These are phyloP conservation scores for Setophaga petechia DNA, from an alignment of 2,113 vertebrate genomes.

Conservation along the genomic window DNA sequence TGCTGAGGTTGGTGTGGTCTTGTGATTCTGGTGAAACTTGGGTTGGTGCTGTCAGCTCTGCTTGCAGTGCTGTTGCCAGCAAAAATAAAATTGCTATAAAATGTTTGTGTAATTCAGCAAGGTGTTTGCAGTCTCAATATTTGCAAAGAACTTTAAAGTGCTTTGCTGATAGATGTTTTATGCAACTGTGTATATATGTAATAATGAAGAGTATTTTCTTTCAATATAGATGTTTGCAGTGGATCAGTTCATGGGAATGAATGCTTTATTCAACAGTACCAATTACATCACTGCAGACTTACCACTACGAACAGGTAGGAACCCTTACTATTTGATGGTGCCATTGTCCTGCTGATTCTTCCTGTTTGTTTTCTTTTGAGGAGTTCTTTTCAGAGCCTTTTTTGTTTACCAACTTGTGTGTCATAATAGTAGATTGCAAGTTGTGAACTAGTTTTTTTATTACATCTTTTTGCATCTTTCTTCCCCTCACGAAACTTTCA, in stretches of 20 bases:
- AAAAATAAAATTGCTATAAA: not conserved
- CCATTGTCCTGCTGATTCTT: not conserved
- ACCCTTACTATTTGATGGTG: not conserved
- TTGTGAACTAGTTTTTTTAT: not conserved
- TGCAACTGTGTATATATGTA: not conserved
- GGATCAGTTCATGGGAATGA: conserved; percentile 69
- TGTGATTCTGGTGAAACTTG: not conserved
- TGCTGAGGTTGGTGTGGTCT: not conserved
- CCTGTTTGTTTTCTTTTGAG: not conserved
- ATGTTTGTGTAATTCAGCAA: not conserved
- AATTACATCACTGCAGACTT: conserved; percentile 73
- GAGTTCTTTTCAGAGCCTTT: not conserved
- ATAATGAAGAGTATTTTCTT: not conserved
- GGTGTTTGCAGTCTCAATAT: not conserved
- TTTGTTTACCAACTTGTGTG: not conserved
- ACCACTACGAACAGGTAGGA: conserved; percentile 73
- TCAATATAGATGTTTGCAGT: conserved; percentile 73
- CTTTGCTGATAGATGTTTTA: not conserved
- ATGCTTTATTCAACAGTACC: conserved; percentile 70
- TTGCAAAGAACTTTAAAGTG: not conserved
- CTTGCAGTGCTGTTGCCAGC: not conserved
- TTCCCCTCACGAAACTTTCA: not conserved
- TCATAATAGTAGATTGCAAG: not conserved
- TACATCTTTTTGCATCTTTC: not conserved
- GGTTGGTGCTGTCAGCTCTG: not conserved